Base-by-base conservation (phyloP, 1,140 invertebrate species). In the Leptinotarsa lineolata region DNA sequence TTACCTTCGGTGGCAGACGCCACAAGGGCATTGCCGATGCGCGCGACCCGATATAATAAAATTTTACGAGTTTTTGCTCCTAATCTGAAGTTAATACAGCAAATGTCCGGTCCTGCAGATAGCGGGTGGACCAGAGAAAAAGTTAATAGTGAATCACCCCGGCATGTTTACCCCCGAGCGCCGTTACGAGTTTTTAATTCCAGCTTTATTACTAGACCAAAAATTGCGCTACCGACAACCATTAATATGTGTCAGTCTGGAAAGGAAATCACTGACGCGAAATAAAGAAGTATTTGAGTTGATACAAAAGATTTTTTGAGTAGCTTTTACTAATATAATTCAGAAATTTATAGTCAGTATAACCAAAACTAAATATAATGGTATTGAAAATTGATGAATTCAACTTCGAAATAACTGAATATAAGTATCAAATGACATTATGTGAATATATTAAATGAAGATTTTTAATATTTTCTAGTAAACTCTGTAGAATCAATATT, bases 151-250 rank as follows among this genome's bases (percentile, higher is more conserved):
- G 73, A 78, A 72, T 78, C 74, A 75, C 72, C 69, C 58, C 66
- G 59, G 30, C 30, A 20, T 44, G 72, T 66, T 45, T 54, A 63
- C 77, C 73, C 77, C 64, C 66, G 77, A 69, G 77, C 66, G 58
- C 72, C 73, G 75, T 78, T 78, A 78, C 77, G 77, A 78, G 75
- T 78, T 78, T 78, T 78, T 77, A 78, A 78, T 78, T 59, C 48
- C 68, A 22, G 11, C 39, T 78, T 72, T 76, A 76, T 76, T 76
- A 70, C 72, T 72, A 63, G 70, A 70, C 74, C 70, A 78, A 76
- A 76, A 78, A 70, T 46, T 64, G 71, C 64, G 65, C 70, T 54
- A 72, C 75, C 70, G 65, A 78, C 72, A 66, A 78, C 73, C 77
- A 76, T 67, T 39, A 11, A 67, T 66, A 58, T 58, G 46, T 58